Base-by-base conservation (phyloP, 2,888 invertebrate genomes). In the Linnaemya tessellans region DNA sequence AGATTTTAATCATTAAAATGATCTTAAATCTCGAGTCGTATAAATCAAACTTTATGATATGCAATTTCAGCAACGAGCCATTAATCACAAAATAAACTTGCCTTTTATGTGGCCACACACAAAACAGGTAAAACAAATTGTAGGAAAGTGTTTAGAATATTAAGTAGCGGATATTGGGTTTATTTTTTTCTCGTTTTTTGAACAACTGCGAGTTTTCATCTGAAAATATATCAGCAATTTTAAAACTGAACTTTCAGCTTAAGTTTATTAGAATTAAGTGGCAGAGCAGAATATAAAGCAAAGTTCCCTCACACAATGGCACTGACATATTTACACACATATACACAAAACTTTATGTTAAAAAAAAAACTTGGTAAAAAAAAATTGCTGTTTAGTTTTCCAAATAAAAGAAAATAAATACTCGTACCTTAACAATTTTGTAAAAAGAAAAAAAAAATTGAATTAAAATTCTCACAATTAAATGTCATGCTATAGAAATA, bases 391-490 rank as follows among this genome's bases (percentile, higher is more conserved):
- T 20, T n/a, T 56, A 25, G 71, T 46, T 60, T 46, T 46, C 43
- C 10, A 70, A 68, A 54, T 58, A 65, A 35, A 18, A 68, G n/a
- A 13, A 43, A 75, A 71, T 56, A 30, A 30, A 30, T 30, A n/a
- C n/a, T n/a, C n/a, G 2, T 30, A 71, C 20, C 60, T 60, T 11
- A 78, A 75, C 46, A 73, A 60, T 67, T 41, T 49, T 38, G 56
- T 41, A 73, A 79, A 64, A 11, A 60, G 22, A 58, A 30, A 30
- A 30, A 30, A 3, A 3, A 30, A 30, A 30, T 30, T 75, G 74
- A 82, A n/a, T n/a, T n/a, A n/a, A 80, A 46, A 18, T 84, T 84
- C 86, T 78, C 83, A 86, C 84, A 84, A 84, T 84, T 86, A 84
- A 35, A 86, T 65, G 82, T 71, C 74, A 70, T 81, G 81, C 81